These are phyloP conservation scores for Narcine bancroftii DNA, from an alignment of 2,113 vertebrate genomes.

Conservation along the genomic window DNA sequence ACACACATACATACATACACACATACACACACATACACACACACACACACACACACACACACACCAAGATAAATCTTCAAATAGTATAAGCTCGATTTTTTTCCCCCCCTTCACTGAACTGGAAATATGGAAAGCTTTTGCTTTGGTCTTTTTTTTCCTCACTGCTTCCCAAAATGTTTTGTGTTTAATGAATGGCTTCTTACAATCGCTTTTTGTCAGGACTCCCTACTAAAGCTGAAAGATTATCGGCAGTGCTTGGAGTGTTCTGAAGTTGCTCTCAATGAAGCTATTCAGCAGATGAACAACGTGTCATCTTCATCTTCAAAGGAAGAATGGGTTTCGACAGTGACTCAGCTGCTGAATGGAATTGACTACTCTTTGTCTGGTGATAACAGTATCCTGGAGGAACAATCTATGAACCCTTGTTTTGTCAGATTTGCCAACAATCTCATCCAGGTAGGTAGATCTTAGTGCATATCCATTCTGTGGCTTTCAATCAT, in stretches of 20 bases:
- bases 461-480: background rate
- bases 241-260: constrained; percentile 83
- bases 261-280: constrained; percentile 80
- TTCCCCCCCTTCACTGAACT: too few species aligned
- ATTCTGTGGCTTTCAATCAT: too few species aligned
- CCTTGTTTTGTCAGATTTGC: constrained; percentile 70
- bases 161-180: background rate
- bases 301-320: constrained; percentile 59
- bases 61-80: too few species aligned
- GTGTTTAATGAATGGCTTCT: background rate
- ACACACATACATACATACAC: too few species aligned
- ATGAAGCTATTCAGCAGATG: constrained; percentile 89
- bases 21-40: too few species aligned
- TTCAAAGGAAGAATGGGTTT: constrained; percentile 86
- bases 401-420: constrained; percentile 58
- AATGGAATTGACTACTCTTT: constrained; percentile 74
- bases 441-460: constrained; percentile 90
- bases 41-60: too few species aligned
- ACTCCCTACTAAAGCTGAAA: constrained; percentile 76
- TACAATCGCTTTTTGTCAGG: constrained; percentile 52
- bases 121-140: background rate
- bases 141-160: background rate
- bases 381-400: constrained; percentile 57
- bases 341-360: constrained; percentile 76
- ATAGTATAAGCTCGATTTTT: too few species aligned